Evolutionary conservation across 2,888 invertebrate species (phyloP), one percentile per base, ranked within the genome.

Genomic region (Cremastobaeus sp.): DNA sequence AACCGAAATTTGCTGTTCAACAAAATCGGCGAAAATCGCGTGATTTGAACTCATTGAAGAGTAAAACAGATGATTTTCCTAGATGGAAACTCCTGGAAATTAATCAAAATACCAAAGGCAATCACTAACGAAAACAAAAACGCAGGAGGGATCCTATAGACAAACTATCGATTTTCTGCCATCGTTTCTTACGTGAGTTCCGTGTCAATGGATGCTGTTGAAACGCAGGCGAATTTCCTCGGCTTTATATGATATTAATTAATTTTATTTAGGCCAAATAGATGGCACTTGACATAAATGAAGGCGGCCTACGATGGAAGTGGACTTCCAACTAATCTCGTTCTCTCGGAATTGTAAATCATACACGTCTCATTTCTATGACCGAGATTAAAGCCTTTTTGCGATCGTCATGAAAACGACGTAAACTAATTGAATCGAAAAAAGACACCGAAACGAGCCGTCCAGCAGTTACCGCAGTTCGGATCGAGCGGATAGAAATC

Each of bases 401-500:
- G 2, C 21, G 35, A 12, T 12, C 14, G 3, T 12, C 37, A 3
- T 3, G 28, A 20, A 28, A n/a, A 12, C 8, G 8, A 11, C n/a
- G 21, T 15, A 3, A 15, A 6, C 1, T 15, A 18, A 48, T 32
- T 15, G n/a, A 32, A 48, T 32, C 4, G 32, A 20, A 34, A 21
- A 50, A 11, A 25, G 39, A 20, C 37, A 30, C 32, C 55, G 14
- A 9, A 41, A 41, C 39, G 30, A 28, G 28, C 17, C 20, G 12
- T 55, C 8, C 3, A 3, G 8, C 18, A 18, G 6, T 55, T 30
- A 32, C 18, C 15, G 32, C 41, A 18, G 30, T 18, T 12, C 12
- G 11, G 18, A 30, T 17, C 18, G 5, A 18, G 9, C 35, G 18
- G 48, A 45, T 48, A 11, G 6, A 48, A 48, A 59, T 59, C 59